Base-by-base conservation (phyloP, 1,140 invertebrate species). In the Dinoponera quadriceps region DNA sequence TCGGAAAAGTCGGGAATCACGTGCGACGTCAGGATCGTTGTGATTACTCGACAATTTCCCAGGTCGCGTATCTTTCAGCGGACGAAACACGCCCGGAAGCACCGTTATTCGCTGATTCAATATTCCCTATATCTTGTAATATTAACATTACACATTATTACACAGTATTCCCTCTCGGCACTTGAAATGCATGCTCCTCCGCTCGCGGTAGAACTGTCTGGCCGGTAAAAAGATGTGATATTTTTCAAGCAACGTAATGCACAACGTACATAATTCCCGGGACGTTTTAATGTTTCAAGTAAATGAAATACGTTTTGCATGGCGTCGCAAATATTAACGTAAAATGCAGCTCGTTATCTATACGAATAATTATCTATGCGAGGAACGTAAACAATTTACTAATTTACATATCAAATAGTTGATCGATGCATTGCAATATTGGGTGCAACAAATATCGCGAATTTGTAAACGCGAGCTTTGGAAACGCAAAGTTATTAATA, bases 341-440 rank as follows among this genome's bases (percentile, higher is more conserved):
- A 4, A 44, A 80, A n/a, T 57, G 69, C 9, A 48, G 4, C 25
- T 59, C 29, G 22, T 69, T 59, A 59, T 69, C 54, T 71, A 29
- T 71, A 71, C 18, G 51, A 78, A 57, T 78, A 78, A 57, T 80
- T 80, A 63, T 75, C 49, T 63, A 78, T 69, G 20, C 51, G 22
- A 44, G n/a, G 0, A 18, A 57, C 65, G 18, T 80, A 69, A 80
- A 80, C 65, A 29, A n/a, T 69, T 55, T 80, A 59, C 51, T 33
- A 80, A 80, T 80, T 80, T 80, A 71, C 75, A 80, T 80, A 69
- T 80, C 71, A 80, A 80, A 51, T 80, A 80, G 75, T 71, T 80
- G 69, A 80, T 80, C 71, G 71, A 80, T 65, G 55, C 65, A 80
- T 71, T 80, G 51, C 49, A 29, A 69, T 80, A 71, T 80, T 71